Evolutionary conservation across 2,797 vertebrate genomes (phyloP).

Genomic region (Xenentodon cancila): DNA sequence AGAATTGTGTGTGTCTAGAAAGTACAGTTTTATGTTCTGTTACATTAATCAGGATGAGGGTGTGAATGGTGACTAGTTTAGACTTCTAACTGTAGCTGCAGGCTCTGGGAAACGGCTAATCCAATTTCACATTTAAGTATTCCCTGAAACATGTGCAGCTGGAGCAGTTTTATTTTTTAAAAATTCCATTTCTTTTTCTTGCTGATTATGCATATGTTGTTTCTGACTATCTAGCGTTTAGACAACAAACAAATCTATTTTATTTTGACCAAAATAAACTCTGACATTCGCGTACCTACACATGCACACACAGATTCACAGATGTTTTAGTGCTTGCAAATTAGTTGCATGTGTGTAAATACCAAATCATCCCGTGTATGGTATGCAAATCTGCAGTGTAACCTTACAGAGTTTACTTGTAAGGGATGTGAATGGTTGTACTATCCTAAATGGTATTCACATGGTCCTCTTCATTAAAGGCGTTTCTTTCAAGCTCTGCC

Average conservation of each 20-base stretch:
- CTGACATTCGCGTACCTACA: too few species aligned
- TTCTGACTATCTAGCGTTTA: neutral
- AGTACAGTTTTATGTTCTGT: too few species aligned
- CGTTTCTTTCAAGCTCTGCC: constrained; percentile 50
- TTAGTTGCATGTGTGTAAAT: too few species aligned
- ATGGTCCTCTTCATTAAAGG: constrained; percentile 49
- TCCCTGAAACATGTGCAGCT: constrained; percentile 4
- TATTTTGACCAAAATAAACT: too few species aligned
- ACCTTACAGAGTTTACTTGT: constrained; percentile 25
- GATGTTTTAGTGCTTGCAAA: too few species aligned
- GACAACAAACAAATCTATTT: neutral
- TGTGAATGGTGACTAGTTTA: constrained; percentile 8
- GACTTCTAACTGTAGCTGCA: constrained; percentile 10
- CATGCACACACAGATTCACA: too few species aligned
- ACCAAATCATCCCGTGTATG: neutral
- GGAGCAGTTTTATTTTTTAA: neutral
- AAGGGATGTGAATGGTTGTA: constrained; percentile 54
- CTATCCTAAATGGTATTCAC: constrained; percentile 60
- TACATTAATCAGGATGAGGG: neutral
- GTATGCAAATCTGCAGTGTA: constrained; percentile 42
- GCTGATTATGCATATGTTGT: neutral
- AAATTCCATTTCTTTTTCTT: neutral
- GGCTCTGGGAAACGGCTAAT: neutral
- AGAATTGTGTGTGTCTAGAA: too few species aligned
- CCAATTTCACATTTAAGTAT: constrained; percentile 8